These are phyloP conservation scores for Cylloceria caligata DNA, from an alignment of 2,888 invertebrate species.

Conservation along the genomic window DNA sequence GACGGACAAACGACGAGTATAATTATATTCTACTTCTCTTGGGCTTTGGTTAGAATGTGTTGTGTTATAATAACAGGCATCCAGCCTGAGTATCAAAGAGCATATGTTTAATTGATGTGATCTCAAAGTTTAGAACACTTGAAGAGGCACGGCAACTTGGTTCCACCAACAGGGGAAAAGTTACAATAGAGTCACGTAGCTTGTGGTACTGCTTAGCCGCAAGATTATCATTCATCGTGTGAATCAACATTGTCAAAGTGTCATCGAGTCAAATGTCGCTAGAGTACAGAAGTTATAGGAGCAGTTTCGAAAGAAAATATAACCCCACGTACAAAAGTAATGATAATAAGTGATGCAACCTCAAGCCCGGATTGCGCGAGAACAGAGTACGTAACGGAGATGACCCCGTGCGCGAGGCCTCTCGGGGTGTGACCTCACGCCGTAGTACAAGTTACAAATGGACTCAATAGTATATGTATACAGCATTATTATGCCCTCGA, in stretches of 20 bases:
- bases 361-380: constrained; percentile 6
- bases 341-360: constrained; percentile 42
- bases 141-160: too few species aligned
- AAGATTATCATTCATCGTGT: neutral
- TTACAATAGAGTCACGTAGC: too few species aligned
- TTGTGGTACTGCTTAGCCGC: neutral
- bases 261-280: constrained; percentile 13
- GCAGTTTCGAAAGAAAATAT: constrained; percentile 12
- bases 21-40: too few species aligned
- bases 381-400: constrained; percentile 49
- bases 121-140: too few species aligned
- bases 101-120: too few species aligned
- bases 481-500: constrained; percentile 48
- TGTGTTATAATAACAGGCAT: too few species aligned
- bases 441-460: constrained; percentile 67
- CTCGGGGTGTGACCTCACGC: constrained; percentile 62
- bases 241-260: constrained; percentile 13
- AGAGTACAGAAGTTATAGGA: constrained; percentile 4
- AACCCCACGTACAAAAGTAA: neutral
- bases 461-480: constrained; percentile 34
- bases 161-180: too few species aligned
- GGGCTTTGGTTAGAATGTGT: too few species aligned
- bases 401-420: constrained; percentile 34
- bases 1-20: too few species aligned
- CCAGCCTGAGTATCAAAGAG: too few species aligned